A percentile compares a stretch with the other conserved stretches of the same genome.
Evolutionary conservation across 2,113 vertebrate species (phyloP).

Genomic region (Chaetodon trifascialis): DNA sequence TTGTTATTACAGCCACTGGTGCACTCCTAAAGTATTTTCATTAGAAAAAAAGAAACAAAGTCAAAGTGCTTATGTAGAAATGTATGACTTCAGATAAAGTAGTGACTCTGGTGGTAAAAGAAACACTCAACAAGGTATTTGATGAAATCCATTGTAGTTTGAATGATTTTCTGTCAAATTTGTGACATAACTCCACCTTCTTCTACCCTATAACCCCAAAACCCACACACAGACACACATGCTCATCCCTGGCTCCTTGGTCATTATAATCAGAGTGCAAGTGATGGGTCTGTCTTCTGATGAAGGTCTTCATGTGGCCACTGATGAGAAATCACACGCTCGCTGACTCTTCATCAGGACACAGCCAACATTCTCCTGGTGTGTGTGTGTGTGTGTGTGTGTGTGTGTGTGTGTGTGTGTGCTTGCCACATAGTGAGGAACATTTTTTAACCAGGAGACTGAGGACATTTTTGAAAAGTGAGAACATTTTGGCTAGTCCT

Average conservation of each 20-base stretch:
- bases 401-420: slow-evolving; percentile 6
- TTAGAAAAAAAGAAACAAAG: slow-evolving; percentile 13
- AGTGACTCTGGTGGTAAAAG: neutral
- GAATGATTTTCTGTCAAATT: neutral
- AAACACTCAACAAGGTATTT: neutral
- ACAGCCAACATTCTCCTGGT: slow-evolving; percentile 58
- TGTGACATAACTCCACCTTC: slow-evolving; percentile 9
- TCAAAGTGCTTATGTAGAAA: slow-evolving; percentile 11
- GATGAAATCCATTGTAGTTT: neutral
- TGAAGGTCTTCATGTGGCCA: slow-evolving; percentile 78
- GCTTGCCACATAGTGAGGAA: neutral
- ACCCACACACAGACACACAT: slow-evolving; percentile 5
- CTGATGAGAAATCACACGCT: slow-evolving; percentile 79
- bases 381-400: slow-evolving; percentile 11
- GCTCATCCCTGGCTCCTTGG: slow-evolving; percentile 37
- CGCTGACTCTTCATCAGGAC: slow-evolving; percentile 70
- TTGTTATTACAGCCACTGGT: slow-evolving; percentile 38
- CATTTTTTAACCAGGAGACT: neutral
- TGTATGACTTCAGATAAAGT: neutral
- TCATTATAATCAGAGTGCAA: slow-evolving; percentile 74
- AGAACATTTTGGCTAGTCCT: too few species aligned
- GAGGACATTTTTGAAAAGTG: too few species aligned
- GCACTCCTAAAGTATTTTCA: slow-evolving; percentile 11
- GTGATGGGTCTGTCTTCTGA: slow-evolving; percentile 79
- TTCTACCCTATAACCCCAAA: neutral